phyloP scores from a whole-genome alignment of 2,113 vertebrate genomes.

The Oxyruncus cristatus region DNA sequence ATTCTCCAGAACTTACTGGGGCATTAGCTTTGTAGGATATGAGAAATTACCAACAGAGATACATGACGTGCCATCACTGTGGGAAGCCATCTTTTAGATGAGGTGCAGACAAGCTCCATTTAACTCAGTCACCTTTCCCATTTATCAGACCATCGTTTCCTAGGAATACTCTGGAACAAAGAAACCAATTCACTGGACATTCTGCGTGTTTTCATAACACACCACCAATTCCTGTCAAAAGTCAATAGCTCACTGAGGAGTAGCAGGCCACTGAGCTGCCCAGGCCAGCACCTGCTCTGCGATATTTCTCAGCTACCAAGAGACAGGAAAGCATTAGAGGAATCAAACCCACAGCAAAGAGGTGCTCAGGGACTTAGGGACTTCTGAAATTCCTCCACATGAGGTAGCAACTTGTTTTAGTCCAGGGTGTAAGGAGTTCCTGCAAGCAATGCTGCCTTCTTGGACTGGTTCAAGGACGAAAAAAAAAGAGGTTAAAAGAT shows the following conservation, averaged over 20 bases:
- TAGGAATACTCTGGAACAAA: conserved; percentile 2
- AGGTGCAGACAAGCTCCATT: not conserved
- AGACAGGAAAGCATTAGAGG: not conserved
- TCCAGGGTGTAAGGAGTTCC: not conserved
- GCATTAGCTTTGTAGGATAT: not conserved
- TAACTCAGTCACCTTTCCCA: not conserved
- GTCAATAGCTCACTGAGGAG: not conserved
- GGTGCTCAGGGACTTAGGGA: not conserved
- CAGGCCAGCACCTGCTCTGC: not conserved
- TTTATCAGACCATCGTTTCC: not conserved
- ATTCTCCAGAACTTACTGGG: not conserved
- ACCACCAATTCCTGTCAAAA: not conserved
- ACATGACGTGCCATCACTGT: not conserved
- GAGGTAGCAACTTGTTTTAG: not conserved
- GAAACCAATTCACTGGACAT: not conserved
- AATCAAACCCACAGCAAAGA: not conserved
- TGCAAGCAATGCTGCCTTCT: not conserved
- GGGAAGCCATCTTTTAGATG: not conserved
- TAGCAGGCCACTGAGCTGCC: not conserved
- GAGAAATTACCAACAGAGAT: not conserved
- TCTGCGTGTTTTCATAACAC: not conserved
- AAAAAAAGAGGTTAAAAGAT: not conserved
- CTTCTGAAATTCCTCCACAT: not conserved
- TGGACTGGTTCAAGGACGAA: not conserved
- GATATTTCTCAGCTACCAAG: not conserved